phyloP scores from a whole-genome alignment of 2,797 vertebrate species.

The Enteromius unitaeniatus region DNA sequence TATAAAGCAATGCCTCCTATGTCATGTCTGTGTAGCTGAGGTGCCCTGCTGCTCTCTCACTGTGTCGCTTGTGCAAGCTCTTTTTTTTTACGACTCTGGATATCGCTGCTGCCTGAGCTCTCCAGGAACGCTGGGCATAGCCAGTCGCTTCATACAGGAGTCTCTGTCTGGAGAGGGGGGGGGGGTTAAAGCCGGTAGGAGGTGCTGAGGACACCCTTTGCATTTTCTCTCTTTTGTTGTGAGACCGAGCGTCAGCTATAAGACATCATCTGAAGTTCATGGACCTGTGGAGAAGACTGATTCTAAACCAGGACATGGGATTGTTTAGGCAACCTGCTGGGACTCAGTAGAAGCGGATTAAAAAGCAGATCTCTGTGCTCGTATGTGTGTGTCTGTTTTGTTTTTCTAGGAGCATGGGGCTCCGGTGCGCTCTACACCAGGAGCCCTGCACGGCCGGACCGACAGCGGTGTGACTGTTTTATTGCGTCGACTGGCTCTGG shows the following conservation, averaged over 20 bases:
- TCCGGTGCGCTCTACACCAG: constrained; percentile 44
- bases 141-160: constrained; percentile 28
- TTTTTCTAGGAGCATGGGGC: constrained; percentile 52
- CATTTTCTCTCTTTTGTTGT: constrained; percentile 6
- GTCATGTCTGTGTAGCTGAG: constrained; percentile 46
- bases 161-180: constrained; percentile 30
- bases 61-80: neutral
- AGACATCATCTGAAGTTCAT: constrained; percentile 44
- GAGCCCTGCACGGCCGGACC: constrained; percentile 50
- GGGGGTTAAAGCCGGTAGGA: constrained; percentile 34
- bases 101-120: neutral
- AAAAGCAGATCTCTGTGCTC: constrained; percentile 27
- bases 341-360: constrained; percentile 29
- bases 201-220: constrained; percentile 39
- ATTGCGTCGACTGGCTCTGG: constrained; percentile 14
- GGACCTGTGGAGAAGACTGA: constrained; percentile 49
- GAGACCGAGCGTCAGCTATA: constrained; percentile 31
- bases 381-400: constrained; percentile 44
- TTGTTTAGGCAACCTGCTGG: constrained; percentile 27
- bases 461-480: constrained; percentile 31
- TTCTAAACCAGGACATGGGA: constrained; percentile 28
- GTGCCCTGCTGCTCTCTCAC: constrained; percentile 26
- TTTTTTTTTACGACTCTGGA: neutral
- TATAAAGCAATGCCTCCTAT: constrained; percentile 59
- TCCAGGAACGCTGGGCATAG: neutral